Percentiles rank a stretch among this genome's conserved stretches.
Evolutionary conservation across 1,140 invertebrate species (phyloP).

Genomic region (Melipona quadrifasciata): DNA sequence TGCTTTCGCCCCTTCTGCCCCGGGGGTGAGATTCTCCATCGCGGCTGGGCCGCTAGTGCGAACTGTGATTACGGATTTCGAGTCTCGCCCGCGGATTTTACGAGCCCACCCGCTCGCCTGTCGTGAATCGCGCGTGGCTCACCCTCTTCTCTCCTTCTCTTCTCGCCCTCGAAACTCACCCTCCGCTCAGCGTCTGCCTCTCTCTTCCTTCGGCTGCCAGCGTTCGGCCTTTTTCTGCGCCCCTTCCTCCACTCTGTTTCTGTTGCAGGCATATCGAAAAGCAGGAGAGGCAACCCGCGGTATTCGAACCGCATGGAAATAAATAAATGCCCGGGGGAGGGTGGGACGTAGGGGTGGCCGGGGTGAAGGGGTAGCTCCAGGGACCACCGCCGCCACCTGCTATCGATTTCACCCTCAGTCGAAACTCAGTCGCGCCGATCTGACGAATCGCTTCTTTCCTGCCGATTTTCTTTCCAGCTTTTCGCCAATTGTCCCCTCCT

Average conservation of each 20-base stretch:
- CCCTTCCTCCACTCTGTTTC: background rate
- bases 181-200: background rate
- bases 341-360: constrained; percentile 27
- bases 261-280: constrained; percentile 9
- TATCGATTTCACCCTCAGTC: constrained; percentile 43
- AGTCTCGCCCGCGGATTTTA: constrained; percentile 66
- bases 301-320: constrained; percentile 71
- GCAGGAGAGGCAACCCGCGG: constrained; percentile 25
- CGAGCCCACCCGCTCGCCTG: constrained; percentile 29
- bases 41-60: constrained; percentile 49
- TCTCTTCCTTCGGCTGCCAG: background rate
- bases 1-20: background rate
- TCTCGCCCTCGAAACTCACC: background rate
- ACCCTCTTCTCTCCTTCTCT: background rate
- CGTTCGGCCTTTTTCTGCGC: background rate
- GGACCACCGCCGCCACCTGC: constrained; percentile 29
- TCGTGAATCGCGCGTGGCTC: constrained; percentile 38
- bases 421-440: constrained; percentile 15
- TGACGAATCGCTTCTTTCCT: constrained; percentile 11
- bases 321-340: constrained; percentile 69
- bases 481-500: background rate
- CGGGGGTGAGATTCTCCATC: constrained; percentile 44
- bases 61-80: constrained; percentile 71
- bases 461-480: background rate
- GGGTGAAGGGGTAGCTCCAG: constrained; percentile 13